These are phyloP conservation scores for Sarcophaga caerulescens DNA, from an alignment of 2,888 invertebrate genomes.

Conservation along the genomic window DNA sequence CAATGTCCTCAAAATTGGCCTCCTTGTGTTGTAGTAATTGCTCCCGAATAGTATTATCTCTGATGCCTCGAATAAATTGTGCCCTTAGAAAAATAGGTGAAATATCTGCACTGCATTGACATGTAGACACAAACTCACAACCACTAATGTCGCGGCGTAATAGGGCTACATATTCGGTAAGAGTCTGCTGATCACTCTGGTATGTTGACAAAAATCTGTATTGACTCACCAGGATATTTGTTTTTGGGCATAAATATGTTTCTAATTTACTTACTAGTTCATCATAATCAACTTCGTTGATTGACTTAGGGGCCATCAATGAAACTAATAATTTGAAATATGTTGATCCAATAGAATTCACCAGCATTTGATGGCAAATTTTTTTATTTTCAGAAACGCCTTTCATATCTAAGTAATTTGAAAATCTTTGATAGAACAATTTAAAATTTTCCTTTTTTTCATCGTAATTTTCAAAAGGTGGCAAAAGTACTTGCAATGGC, in stretches of 20 bases:
- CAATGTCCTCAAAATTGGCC: constrained; percentile 28
- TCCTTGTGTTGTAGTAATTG: constrained; percentile 37
- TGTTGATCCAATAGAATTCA: constrained; percentile 39
- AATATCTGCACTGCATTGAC: constrained; percentile 21
- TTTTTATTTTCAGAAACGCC: constrained; percentile 28
- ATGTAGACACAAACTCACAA: constrained; percentile 17
- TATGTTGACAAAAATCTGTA: no score
- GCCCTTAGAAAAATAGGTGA: constrained; percentile 29
- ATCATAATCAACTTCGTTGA: not conserved
- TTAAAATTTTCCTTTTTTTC: not conserved
- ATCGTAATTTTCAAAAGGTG: no score
- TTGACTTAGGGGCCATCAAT: constrained; percentile 25
- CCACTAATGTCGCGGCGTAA: constrained; percentile 20
- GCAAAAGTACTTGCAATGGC: no score
- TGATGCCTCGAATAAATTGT: not conserved
- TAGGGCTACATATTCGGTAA: constrained; percentile 25
- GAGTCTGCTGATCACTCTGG: constrained; percentile 25
- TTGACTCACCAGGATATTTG: no score
- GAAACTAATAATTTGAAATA: constrained; percentile 30
- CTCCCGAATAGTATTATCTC: not conserved
- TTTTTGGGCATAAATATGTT: constrained; percentile 13
- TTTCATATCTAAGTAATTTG: constrained; percentile 33
- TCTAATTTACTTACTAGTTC: constrained; percentile 20
- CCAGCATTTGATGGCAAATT: constrained; percentile 37
- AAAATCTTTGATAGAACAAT: constrained; percentile 21